These are phyloP conservation scores for Pangasianodon gigas DNA, from an alignment of 2,113 vertebrate species.

Conservation along the genomic window DNA sequence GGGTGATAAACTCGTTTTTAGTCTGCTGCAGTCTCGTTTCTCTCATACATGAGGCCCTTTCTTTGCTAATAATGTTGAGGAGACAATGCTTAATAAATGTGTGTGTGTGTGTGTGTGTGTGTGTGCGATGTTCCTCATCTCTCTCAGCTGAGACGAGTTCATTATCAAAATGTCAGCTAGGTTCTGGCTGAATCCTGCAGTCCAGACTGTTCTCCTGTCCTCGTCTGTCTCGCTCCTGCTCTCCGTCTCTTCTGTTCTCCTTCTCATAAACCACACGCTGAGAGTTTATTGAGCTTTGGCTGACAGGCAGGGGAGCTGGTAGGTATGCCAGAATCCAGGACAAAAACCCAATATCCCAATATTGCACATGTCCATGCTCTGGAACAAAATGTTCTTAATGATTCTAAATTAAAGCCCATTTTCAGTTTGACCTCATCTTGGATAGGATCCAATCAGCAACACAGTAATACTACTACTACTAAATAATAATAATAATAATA, in stretches of 20 bases:
- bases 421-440: not conserved
- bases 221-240: conserved; percentile 8
- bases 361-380: not conserved
- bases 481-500: not conserved
- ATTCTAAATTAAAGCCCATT: not conserved
- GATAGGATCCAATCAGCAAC: not conserved
- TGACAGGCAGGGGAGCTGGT: conserved; percentile 44
- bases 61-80: conserved; percentile 14
- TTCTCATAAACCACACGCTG: conserved; percentile 45
- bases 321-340: conserved; percentile 17
- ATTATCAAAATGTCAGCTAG: conserved; percentile 56
- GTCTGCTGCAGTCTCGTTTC: not conserved
- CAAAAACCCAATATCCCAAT: conserved; percentile 4
- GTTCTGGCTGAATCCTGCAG: conserved; percentile 41
- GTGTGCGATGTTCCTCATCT: conserved; percentile 15
- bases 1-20: not conserved
- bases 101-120: conserved; percentile 3
- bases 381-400: not conserved
- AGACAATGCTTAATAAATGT: conserved; percentile 19
- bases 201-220: conserved; percentile 34
- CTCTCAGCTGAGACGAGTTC: conserved; percentile 40
- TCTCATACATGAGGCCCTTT: not conserved
- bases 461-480: not conserved
- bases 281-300: conserved; percentile 50
- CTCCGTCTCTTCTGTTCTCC: conserved; percentile 32